Conservation (phyloP, 2,888 invertebrate genomes). For the Andrena trimmerana region DNA sequence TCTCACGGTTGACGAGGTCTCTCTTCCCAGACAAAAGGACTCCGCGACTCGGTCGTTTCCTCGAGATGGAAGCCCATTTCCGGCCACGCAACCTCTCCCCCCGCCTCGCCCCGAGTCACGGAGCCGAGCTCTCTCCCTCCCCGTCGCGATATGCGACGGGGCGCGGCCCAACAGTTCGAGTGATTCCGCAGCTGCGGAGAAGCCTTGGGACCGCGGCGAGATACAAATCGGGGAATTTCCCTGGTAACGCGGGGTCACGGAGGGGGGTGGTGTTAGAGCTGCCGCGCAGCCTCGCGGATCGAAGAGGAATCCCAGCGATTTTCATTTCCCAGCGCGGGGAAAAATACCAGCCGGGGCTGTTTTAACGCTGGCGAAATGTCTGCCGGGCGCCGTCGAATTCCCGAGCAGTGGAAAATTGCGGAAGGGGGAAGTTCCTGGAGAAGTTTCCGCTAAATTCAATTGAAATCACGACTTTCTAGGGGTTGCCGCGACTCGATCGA, state of each 20-base stretch:
- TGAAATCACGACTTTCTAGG: neutral
- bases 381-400: neutral
- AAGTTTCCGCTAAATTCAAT: neutral
- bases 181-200: slow-evolving; percentile 5
- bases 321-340: slow-evolving; percentile 17
- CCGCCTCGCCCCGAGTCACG: neutral
- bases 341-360: neutral
- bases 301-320: slow-evolving; percentile 29
- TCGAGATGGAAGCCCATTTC: slow-evolving; percentile 53
- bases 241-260: neutral
- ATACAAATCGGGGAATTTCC: slow-evolving; percentile 13
- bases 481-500: neutral
- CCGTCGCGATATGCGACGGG: neutral
- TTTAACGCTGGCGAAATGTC: slow-evolving; percentile 12
- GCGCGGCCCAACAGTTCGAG: neutral
- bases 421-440: neutral
- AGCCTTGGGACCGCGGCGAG: neutral
- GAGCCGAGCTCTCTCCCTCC: neutral
- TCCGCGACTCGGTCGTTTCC: slow-evolving; percentile 37
- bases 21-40: slow-evolving; percentile 41
- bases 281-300: neutral
- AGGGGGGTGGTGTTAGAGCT: neutral
- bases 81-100: neutral
- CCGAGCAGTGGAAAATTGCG: neutral
- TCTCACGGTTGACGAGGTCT: slow-evolving; percentile 22